phyloP scores from a whole-genome alignment of 2,888 invertebrate genomes.

The Eilema griseolum region DNA sequence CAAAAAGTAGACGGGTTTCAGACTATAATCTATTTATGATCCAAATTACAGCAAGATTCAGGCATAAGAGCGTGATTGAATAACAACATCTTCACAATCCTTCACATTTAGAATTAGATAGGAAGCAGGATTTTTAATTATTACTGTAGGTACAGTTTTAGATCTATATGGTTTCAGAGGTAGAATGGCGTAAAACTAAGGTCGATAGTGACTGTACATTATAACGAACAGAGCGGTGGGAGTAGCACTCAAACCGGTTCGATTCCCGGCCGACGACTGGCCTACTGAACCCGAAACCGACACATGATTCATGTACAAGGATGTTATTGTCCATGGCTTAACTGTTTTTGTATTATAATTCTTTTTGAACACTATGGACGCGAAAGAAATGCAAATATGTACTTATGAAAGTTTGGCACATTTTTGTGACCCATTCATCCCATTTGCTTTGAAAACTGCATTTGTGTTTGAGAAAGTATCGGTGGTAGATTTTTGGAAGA shows the following conservation, averaged over 20 bases:
- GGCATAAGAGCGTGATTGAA: no score
- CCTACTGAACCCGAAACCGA: conserved; percentile 60
- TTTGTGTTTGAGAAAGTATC: neutral
- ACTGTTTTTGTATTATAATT: conserved; percentile 31
- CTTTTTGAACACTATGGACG: conserved; percentile 4
- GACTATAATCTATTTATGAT: no score
- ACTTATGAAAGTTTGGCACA: conserved; percentile 2
- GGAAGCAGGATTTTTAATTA: no score
- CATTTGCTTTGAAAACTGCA: neutral
- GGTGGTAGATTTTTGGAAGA: neutral
- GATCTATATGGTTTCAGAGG: no score
- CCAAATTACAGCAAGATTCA: no score
- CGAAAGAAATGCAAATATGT: conserved; percentile 9
- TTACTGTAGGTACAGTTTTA: no score
- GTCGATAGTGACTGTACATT: neutral
- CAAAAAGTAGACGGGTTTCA: no score
- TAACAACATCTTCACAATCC: no score
- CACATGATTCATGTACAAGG: conserved; percentile 50
- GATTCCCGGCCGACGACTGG: conserved; percentile 56
- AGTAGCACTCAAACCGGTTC: conserved; percentile 56
- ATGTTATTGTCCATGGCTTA: conserved; percentile 42
- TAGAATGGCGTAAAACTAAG: neutral
- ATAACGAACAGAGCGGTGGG: conserved; percentile 43
- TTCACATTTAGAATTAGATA: no score
- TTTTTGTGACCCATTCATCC: neutral